phyloP scores from a whole-genome alignment of 2,888 invertebrate genomes.

The Nemapogon koenigi region DNA sequence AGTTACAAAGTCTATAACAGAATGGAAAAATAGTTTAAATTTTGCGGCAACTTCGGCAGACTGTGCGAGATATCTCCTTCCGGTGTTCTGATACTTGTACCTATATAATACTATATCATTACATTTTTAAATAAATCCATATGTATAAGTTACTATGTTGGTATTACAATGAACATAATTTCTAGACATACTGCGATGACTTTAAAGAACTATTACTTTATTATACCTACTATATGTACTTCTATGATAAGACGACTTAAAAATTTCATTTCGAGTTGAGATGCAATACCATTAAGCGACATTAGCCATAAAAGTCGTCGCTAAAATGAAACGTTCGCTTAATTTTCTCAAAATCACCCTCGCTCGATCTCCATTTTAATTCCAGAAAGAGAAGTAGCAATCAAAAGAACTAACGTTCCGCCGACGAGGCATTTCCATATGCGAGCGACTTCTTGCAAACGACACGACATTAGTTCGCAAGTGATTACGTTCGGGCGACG shows the following conservation, averaged over 20 bases:
- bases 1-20: constrained; percentile 31
- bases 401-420: constrained; percentile 60
- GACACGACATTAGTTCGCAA: constrained; percentile 60
- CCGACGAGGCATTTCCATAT: constrained; percentile 60
- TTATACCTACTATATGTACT: no score
- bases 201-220: no score
- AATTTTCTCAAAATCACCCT: constrained; percentile 53
- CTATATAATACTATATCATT: no score
- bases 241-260: background rate
- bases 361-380: constrained; percentile 54
- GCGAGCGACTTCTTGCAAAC: constrained; percentile 43
- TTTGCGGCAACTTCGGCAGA: constrained; percentile 31
- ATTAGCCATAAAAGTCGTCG: constrained; percentile 29
- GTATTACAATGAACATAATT: no score
- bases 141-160: no score
- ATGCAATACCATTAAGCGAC: background rate
- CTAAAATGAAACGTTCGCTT: constrained; percentile 52
- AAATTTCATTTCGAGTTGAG: constrained; percentile 4
- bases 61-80: constrained; percentile 25
- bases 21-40: constrained; percentile 19
- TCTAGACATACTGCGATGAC: no score
- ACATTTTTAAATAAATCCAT: no score
- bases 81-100: constrained; percentile 16
- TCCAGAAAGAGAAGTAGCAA: constrained; percentile 51
- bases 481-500: constrained; percentile 57